Percentiles rank a stretch among this genome's conserved stretches.
Conservation (phyloP, 2,113 vertebrate genomes). For the Suricata suricatta region DNA sequence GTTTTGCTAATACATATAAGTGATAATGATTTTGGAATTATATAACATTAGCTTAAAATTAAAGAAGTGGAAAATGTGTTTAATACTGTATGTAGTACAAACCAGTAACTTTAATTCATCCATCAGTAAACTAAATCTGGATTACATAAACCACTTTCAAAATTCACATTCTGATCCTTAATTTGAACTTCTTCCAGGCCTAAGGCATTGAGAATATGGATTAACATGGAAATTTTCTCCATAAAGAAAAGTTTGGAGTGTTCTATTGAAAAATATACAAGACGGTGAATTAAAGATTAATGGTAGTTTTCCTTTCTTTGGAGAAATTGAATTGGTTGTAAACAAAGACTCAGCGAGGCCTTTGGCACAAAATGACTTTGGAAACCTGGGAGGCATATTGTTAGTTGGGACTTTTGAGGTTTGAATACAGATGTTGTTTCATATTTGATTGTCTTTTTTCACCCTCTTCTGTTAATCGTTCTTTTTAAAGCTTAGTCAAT, state of each 20-base stretch:
- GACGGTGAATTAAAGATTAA: slow-evolving; percentile 72
- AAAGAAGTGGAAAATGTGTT: neutral
- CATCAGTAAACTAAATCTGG: neutral
- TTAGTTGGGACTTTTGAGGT: slow-evolving; percentile 63
- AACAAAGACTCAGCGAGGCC: slow-evolving; percentile 63
- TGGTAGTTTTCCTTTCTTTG: slow-evolving; percentile 48
- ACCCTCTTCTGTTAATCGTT: slow-evolving; percentile 43
- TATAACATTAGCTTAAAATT: slow-evolving; percentile 5
- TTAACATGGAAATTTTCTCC: slow-evolving; percentile 44
- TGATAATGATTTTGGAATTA: neutral
- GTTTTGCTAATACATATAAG: neutral
- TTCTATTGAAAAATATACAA: slow-evolving; percentile 65
- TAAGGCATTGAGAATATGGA: neutral
- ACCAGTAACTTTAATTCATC: neutral
- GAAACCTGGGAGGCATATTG: neutral
- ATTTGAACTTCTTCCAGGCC: neutral
- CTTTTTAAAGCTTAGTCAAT: slow-evolving; percentile 43
- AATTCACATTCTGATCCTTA: neutral
- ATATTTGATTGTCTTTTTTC: slow-evolving; percentile 39
- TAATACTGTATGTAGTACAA: neutral
- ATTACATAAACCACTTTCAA: neutral
- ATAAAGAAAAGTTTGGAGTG: slow-evolving; percentile 69
- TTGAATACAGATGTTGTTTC: slow-evolving; percentile 68
- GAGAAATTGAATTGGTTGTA: slow-evolving; percentile 31
- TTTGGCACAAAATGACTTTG: slow-evolving; percentile 38